Base-by-base conservation (phyloP, 2,888 invertebrate genomes). In the Aradus depressus region DNA sequence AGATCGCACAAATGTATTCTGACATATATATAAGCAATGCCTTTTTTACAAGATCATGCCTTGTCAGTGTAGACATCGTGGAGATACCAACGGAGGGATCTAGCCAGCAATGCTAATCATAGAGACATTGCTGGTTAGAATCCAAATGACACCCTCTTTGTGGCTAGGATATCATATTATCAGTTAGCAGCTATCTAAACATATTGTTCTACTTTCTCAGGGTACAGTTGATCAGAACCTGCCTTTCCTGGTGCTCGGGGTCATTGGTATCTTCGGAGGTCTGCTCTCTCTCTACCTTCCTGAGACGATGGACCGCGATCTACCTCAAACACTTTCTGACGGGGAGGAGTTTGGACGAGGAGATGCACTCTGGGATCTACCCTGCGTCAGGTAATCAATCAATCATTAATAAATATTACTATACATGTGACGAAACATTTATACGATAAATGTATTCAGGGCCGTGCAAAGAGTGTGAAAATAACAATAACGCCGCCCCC, bases 311-410 rank as follows among this genome's bases (percentile, higher is more conserved):
- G 84, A 84, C 64, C 81, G 83, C 39, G 87, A 87, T 62, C 72
- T 91, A 65, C 90, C 90, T 0, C 89, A 89, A 66, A 87, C 88
- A 0, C 68, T 91, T 6, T 79, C 79, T 55, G 90, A 91, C 64
- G 90, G 90, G 10, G 89, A 90, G 69, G 75, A 83, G 62, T 90
- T 90, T 61, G 90, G 89, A 3, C 75, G 73, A 52, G 75, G 83
- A 52, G 89, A 89, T 67, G 77, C 73, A 58, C 79, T 89, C 62
- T 84, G 84, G 77, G 86, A 89, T 58, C 81, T 81, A 62, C 89
- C 87, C 32, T 88, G 85, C 62, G 72, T 77, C 60, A 73, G 76
- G 54, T 54, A 50, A 23, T 2, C 8, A n/a, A 8, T 18, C n/a
- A 41, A 12, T 41, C 10, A 43, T 22, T 5, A 32, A 35, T 34